These are phyloP conservation scores for Anas platyrhynchos DNA, from an alignment of 2,113 vertebrate species.

Conservation along the genomic window DNA sequence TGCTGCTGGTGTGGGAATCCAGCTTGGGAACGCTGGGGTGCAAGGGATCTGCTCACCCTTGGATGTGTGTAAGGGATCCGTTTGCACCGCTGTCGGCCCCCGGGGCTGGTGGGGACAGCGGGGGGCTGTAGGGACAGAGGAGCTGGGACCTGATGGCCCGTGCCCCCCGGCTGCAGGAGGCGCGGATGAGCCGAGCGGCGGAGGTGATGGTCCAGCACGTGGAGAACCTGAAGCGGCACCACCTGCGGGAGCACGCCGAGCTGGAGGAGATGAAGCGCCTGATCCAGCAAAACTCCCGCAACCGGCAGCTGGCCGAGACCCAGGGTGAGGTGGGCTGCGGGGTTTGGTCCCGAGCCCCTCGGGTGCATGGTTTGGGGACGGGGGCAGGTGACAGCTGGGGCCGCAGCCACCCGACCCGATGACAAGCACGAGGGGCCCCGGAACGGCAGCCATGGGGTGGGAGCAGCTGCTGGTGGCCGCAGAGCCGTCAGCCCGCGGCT, in stretches of 20 bases:
- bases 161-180: slow-evolving; percentile 74
- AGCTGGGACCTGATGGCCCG: neutral
- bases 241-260: slow-evolving; percentile 73
- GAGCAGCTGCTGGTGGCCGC: neutral
- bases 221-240: slow-evolving; percentile 82
- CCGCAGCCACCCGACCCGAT: neutral
- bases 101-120: neutral
- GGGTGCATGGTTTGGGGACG: fast-evolving
- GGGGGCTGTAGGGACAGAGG: neutral
- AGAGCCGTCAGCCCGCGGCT: neutral
- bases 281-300: slow-evolving; percentile 74
- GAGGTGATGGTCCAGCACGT: slow-evolving; percentile 88
- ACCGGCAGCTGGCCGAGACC: slow-evolving; percentile 63
- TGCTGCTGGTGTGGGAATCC: fast-evolving
- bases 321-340: slow-evolving; percentile 45
- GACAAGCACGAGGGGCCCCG: neutral
- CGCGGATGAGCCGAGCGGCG: slow-evolving; percentile 80
- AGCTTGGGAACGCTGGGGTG: fast-evolving
- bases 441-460: neutral
- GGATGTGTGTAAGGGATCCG: neutral
- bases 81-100: neutral
- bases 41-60: neutral
- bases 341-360: neutral
- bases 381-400: neutral
- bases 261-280: slow-evolving; percentile 82